These are phyloP conservation scores for Heteractis magnifica DNA, from an alignment of 92 coral and sea anemone species.

Conservation along the genomic window DNA sequence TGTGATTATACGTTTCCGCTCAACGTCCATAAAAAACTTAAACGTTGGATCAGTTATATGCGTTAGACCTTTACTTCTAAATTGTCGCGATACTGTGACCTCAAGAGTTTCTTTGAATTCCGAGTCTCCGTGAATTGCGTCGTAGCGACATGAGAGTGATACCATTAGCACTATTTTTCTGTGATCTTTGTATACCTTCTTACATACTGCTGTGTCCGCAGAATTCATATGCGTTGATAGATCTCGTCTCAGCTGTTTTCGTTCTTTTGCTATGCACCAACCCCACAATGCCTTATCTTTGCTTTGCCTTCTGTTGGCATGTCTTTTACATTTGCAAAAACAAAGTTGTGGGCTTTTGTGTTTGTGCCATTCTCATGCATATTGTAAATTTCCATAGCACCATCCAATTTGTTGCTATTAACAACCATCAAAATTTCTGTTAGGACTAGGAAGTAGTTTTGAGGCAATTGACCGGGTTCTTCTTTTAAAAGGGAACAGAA, in stretches of 20 bases:
- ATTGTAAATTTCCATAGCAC: background rate
- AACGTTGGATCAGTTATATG: conserved; percentile 24
- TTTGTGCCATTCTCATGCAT: background rate
- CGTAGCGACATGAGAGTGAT: conserved; percentile 21
- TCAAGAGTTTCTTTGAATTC: conserved; percentile 23
- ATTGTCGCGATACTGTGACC: conserved; percentile 24
- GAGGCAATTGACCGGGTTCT: conserved; percentile 5
- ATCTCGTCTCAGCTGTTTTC: too few relatives aligned
- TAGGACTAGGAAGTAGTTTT: conserved; percentile 1
- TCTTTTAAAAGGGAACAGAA: conserved; percentile 11
- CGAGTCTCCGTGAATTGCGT: conserved; percentile 12
- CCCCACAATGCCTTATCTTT: background rate
- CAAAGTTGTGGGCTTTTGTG: background rate
- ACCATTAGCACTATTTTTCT: conserved; percentile 12
- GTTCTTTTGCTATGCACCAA: background rate
- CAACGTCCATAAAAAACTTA: conserved; percentile 23
- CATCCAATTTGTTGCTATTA: conserved; percentile 12
- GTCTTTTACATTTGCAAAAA: background rate
- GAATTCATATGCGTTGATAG: background rate
- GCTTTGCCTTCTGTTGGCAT: background rate
- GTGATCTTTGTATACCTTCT: background rate
- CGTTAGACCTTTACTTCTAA: conserved; percentile 32
- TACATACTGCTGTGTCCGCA: too few relatives aligned
- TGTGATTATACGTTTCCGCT: conserved; percentile 26
- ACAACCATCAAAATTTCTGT: conserved; percentile 30